Evolutionary conservation across 2,113 vertebrate genomes (phyloP).

Genomic region (Canis aureus): DNA sequence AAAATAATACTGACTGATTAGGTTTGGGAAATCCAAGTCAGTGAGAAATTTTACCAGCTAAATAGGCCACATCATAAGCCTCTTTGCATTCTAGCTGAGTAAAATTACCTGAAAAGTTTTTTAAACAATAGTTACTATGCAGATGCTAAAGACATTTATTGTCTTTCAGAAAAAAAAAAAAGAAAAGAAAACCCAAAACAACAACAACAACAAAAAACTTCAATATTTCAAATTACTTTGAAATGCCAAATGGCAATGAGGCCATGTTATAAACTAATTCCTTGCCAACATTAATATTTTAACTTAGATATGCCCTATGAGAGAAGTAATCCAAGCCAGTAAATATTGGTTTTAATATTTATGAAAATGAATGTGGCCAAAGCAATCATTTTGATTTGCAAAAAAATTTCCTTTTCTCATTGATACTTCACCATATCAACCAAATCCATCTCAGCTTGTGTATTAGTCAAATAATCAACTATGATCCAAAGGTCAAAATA

Average conservation of each 20-base stretch:
- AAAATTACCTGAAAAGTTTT: constrained; percentile 28
- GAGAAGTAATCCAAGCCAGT: constrained; percentile 51
- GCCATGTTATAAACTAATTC: constrained; percentile 40
- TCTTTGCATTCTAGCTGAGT: not conserved
- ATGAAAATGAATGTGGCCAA: constrained; percentile 65
- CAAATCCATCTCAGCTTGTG: constrained; percentile 62
- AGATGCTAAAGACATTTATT: constrained; percentile 4
- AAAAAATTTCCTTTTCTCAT: constrained; percentile 42
- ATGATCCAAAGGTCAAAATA: constrained; percentile 57
- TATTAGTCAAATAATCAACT: constrained; percentile 57
- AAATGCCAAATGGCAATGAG: constrained; percentile 56
- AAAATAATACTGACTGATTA: constrained; percentile 43
- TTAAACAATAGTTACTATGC: not conserved
- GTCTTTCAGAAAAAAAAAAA: constrained; percentile 1
- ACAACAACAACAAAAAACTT: not conserved
- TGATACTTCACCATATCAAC: constrained; percentile 40
- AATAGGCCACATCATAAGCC: not conserved
- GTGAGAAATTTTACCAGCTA: not conserved
- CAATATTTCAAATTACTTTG: constrained; percentile 58
- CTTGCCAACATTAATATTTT: constrained; percentile 69
- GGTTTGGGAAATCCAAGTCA: constrained; percentile 21
- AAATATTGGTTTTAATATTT: constrained; percentile 79
- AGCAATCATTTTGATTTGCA: constrained; percentile 64
- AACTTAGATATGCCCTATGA: constrained; percentile 54
- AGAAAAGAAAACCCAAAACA: not conserved